phyloP scores from a whole-genome alignment of 2,888 invertebrate species.

The Ametastegia equiseti region DNA sequence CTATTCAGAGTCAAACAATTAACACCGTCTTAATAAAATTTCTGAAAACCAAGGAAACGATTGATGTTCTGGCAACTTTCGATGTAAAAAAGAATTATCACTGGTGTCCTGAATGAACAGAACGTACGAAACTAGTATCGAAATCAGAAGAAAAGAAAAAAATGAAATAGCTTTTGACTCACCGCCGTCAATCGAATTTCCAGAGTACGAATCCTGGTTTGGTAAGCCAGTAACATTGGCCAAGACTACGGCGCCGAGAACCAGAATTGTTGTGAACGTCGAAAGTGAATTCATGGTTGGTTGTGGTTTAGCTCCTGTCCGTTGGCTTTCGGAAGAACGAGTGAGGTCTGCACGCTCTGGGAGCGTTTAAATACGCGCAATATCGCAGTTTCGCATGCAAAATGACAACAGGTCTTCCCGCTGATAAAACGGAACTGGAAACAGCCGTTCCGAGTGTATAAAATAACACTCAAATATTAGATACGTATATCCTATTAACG shows the following conservation, averaged over 20 bases:
- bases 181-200: neutral
- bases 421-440: slow-evolving; percentile 23
- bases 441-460: neutral
- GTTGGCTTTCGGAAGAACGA: slow-evolving; percentile 43
- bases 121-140: neutral
- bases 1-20: too few species aligned
- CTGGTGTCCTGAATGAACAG: neutral
- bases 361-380: slow-evolving; percentile 43
- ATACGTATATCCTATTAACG: slow-evolving; percentile 27
- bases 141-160: neutral
- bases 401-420: slow-evolving; percentile 33
- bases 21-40: too few species aligned
- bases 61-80: neutral
- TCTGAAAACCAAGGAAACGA: too few species aligned
- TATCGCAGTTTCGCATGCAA: slow-evolving; percentile 31
- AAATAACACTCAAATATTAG: slow-evolving; percentile 23
- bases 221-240: slow-evolving; percentile 3
- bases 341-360: slow-evolving; percentile 4
- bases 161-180: neutral
- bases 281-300: slow-evolving; percentile 31
- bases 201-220: neutral
- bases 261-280: slow-evolving; percentile 10
- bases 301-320: slow-evolving; percentile 9
- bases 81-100: neutral
- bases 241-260: slow-evolving; percentile 10